Percentiles rank a stretch among this genome's conserved stretches.
These are phyloP conservation scores for Lymantria dispar DNA, from an alignment of 2,888 invertebrate genomes.

Conservation along the genomic window DNA sequence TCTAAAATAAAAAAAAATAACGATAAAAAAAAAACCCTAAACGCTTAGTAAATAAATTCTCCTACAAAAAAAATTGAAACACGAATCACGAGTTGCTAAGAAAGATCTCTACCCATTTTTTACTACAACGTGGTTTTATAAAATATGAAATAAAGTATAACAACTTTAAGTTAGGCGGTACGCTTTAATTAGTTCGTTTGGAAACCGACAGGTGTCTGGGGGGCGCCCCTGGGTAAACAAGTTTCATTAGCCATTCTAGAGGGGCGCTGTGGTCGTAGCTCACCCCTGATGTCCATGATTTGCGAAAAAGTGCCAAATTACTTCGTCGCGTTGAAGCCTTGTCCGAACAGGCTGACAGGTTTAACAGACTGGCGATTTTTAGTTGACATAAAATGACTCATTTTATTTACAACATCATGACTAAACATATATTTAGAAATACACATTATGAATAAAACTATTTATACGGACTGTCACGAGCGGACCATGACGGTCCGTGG, in stretches of 20 bases:
- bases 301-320: constrained; percentile 38
- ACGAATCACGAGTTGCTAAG: no score
- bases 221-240: constrained; percentile 28
- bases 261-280: constrained; percentile 24
- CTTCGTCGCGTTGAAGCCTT: constrained; percentile 31
- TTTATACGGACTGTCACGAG: no score
- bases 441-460: no score
- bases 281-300: constrained; percentile 30
- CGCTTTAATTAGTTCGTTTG: constrained; percentile 36
- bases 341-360: constrained; percentile 16
- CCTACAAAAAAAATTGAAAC: no score
- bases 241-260: constrained; percentile 31
- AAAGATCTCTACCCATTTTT: constrained; percentile 20
- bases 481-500: no score
- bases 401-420: no score
- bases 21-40: no score
- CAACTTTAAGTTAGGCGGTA: constrained; percentile 23
- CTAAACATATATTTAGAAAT: no score
- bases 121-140: constrained; percentile 18
- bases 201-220: constrained; percentile 36
- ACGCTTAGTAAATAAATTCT: neutral
- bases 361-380: constrained; percentile 3
- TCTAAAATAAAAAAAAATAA: neutral
- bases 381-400: neutral
- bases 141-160: constrained; percentile 18